Conservation (phyloP, 2,113 vertebrate genomes). For the Platichthys flesus region DNA sequence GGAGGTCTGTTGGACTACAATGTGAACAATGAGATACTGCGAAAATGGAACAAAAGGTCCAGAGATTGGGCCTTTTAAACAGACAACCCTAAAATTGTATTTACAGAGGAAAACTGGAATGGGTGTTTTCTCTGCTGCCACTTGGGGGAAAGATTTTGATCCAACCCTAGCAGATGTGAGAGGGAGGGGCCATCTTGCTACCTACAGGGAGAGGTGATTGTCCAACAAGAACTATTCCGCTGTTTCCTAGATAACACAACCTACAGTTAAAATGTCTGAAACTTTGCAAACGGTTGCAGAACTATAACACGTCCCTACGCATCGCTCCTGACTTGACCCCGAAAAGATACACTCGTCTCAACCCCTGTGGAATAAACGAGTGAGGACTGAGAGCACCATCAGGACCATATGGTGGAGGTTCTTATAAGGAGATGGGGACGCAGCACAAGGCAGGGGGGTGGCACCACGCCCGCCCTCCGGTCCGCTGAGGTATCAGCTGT, state of each 20-base stretch:
- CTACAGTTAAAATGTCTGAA: background rate
- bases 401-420: slow-evolving; percentile 79
- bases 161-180: slow-evolving; percentile 62
- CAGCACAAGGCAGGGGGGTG: slow-evolving; percentile 58
- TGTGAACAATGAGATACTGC: slow-evolving; percentile 61
- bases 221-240: slow-evolving; percentile 45
- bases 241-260: slow-evolving; percentile 26
- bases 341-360: slow-evolving; percentile 24
- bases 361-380: slow-evolving; percentile 60
- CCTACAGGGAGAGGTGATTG: slow-evolving; percentile 59
- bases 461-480: slow-evolving; percentile 61
- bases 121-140: slow-evolving; percentile 17
- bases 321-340: slow-evolving; percentile 43
- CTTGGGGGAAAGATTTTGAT: slow-evolving; percentile 58
- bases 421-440: slow-evolving; percentile 70
- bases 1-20: slow-evolving; percentile 74
- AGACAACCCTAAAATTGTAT: slow-evolving; percentile 50
- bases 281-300: background rate
- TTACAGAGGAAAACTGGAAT: slow-evolving; percentile 32
- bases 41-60: slow-evolving; percentile 63
- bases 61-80: slow-evolving; percentile 50
- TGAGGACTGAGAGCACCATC: slow-evolving; percentile 46
- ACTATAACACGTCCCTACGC: slow-evolving; percentile 9
- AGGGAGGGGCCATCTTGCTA: slow-evolving; percentile 43
- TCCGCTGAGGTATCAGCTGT: slow-evolving; percentile 78